These are phyloP conservation scores for Apamea epomidion DNA, from an alignment of 2,888 invertebrate species.

Conservation along the genomic window DNA sequence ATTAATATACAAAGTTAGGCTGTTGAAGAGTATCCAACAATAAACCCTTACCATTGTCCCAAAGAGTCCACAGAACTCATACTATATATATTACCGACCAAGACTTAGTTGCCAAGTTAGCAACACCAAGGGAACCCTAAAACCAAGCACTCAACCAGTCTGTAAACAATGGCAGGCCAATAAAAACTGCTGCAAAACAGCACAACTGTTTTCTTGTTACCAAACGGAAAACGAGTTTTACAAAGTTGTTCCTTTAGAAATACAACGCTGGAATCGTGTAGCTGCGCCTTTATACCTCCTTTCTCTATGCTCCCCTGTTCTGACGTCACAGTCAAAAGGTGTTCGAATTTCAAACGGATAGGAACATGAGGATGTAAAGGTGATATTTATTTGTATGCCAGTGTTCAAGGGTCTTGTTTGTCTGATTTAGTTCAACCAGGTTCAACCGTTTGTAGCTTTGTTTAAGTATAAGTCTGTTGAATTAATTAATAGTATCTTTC, in stretches of 20 bases:
- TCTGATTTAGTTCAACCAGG: conserved; percentile 18
- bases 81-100: conserved; percentile 13
- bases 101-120: conserved; percentile 44
- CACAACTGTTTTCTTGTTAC: conserved; percentile 67
- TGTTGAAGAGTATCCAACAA: conserved; percentile 14
- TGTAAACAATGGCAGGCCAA: conserved; percentile 62
- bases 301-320: conserved; percentile 35
- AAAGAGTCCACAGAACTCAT: conserved; percentile 5
- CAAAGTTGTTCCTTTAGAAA: conserved; percentile 62
- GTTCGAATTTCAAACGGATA: conserved; percentile 52
- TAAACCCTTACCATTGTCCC: conserved; percentile 9
- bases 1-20: conserved; percentile 13
- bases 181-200: conserved; percentile 65
- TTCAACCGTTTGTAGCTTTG: conserved; percentile 6
- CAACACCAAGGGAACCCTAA: conserved; percentile 47
- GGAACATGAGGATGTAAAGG: conserved; percentile 32
- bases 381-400: conserved; percentile 34
- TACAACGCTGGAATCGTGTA: conserved; percentile 54
- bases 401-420: conserved; percentile 10
- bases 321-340: conserved; percentile 35
- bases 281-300: conserved; percentile 34
- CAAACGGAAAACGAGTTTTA: conserved; percentile 65
- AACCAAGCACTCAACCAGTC: conserved; percentile 59
- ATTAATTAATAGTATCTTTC: conserved; percentile 23
- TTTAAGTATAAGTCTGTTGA: conserved; percentile 24